These are phyloP conservation scores for Urechis unicinctus DNA, from an alignment of 2,888 invertebrate genomes.

Conservation along the genomic window DNA sequence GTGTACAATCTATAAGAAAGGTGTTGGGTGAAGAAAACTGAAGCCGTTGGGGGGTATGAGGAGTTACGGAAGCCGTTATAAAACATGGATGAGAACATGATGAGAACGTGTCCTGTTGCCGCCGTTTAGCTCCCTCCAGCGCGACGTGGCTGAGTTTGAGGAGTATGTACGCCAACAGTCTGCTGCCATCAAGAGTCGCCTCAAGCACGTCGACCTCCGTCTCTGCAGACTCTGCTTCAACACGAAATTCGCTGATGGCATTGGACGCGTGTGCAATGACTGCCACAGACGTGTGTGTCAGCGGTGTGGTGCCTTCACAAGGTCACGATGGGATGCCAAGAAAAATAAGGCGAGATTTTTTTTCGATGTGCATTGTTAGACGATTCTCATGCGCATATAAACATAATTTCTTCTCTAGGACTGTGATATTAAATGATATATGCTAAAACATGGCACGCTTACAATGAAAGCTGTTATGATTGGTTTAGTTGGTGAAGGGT, in stretches of 20 bases:
- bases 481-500: constrained; percentile 19
- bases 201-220: constrained; percentile 31
- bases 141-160: constrained; percentile 26
- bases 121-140: constrained; percentile 24
- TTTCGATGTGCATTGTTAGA: too few species aligned
- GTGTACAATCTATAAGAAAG: too few species aligned
- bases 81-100: too few species aligned
- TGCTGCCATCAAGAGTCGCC: constrained; percentile 22
- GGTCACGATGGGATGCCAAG: constrained; percentile 25
- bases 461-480: not conserved
- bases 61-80: too few species aligned
- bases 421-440: too few species aligned
- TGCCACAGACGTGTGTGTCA: constrained; percentile 42
- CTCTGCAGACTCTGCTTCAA: constrained; percentile 43
- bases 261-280: constrained; percentile 36
- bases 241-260: constrained; percentile 40
- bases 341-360: constrained; percentile 25
- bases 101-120: not conserved
- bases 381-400: too few species aligned
- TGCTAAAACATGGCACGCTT: too few species aligned
- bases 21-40: too few species aligned
- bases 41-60: too few species aligned
- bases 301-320: constrained; percentile 35
- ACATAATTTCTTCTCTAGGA: too few species aligned
- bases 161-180: constrained; percentile 24